Evolutionary conservation across 2,113 vertebrate genomes (phyloP), one percentile per base, ranked within the genome.

Genomic region (Pyxicephalus adspersus): DNA sequence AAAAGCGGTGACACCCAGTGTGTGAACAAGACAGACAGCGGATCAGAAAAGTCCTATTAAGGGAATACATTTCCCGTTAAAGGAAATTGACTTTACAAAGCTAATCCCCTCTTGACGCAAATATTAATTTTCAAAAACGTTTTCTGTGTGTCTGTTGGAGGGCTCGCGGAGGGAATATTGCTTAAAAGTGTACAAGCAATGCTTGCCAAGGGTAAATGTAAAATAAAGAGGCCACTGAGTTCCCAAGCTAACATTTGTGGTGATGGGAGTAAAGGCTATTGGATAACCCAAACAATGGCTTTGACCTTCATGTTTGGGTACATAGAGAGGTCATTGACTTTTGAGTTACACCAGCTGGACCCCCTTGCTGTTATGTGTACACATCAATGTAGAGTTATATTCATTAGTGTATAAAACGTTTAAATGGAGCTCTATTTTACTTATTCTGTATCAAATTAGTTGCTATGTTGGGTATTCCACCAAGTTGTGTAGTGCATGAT

Each of bases 41-140:
- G 90, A 94, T 94, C 90, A 92, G 88, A 88, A 91, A 92, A 92
- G 91, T 92, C 91, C 89, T 93, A 92, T 92, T 94, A 93, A 92
- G 92, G 91, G 92, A 92, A 94, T 93, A 92, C 93, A 89, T 87
- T 90, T 90, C 88, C 90, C 89, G 85, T 64, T 64, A 50, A 83
- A 91, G 90, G 90, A 91, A 89, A 91, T 87, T 88, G 80, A 86
- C 88, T 88, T 86, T 19, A 87, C 86, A 86, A 85, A 71, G 87
- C 45, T 54, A 0, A 85, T 85, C 88, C 90, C 89, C 91, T 88
- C 88, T 87, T 77, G 85, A 89, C 90, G 83, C 84, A 76, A 83
- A 87, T 86, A 87, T 90, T 88, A 86, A 80, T 60, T 85, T 83
- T 84, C 82, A 85, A 86, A 90, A 79, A 68, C 50, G 66, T 72